These are phyloP conservation scores for Callitettix versicolor DNA, from an alignment of 1,140 invertebrate species.

Conservation along the genomic window DNA sequence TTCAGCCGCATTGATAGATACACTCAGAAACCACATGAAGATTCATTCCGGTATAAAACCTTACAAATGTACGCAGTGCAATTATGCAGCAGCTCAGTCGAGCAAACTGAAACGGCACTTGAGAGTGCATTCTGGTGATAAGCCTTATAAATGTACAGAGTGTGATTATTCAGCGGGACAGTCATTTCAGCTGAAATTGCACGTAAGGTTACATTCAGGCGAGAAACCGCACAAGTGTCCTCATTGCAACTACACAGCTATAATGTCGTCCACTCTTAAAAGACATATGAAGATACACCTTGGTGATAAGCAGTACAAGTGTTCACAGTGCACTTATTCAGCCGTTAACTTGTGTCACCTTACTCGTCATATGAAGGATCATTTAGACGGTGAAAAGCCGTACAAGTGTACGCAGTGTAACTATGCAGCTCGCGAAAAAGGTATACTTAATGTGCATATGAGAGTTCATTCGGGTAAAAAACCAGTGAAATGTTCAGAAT, in stretches of 20 bases:
- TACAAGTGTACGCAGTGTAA: conserved; percentile 37
- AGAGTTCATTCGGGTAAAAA: conserved; percentile 44
- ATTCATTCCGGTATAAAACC: conserved; percentile 93
- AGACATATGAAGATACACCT: conserved; percentile 25
- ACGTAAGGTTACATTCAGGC: background rate
- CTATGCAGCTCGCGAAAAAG: conserved; percentile 41
- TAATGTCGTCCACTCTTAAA: background rate
- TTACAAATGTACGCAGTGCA: conserved; percentile 81
- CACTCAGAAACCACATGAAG: conserved; percentile 68
- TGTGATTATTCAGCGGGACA: conserved; percentile 20
- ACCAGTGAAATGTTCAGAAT: conserved; percentile 42
- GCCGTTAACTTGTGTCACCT: conserved; percentile 37
- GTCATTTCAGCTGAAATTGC: background rate
- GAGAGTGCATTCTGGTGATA: background rate
- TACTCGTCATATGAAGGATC: conserved; percentile 35
- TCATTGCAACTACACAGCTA: background rate
- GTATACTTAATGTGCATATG: conserved; percentile 40
- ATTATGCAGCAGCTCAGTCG: conserved; percentile 20
- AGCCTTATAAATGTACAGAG: conserved; percentile 35
- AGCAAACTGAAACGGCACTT: conserved; percentile 3
- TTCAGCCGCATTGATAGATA: conserved; percentile 25
- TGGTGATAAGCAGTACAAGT: conserved; percentile 33
- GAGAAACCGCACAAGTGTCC: background rate
- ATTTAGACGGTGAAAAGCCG: conserved; percentile 32
- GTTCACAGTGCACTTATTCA: conserved; percentile 34